Base-by-base conservation (phyloP, 2,113 vertebrate genomes). In the Zosterops pallidus region DNA sequence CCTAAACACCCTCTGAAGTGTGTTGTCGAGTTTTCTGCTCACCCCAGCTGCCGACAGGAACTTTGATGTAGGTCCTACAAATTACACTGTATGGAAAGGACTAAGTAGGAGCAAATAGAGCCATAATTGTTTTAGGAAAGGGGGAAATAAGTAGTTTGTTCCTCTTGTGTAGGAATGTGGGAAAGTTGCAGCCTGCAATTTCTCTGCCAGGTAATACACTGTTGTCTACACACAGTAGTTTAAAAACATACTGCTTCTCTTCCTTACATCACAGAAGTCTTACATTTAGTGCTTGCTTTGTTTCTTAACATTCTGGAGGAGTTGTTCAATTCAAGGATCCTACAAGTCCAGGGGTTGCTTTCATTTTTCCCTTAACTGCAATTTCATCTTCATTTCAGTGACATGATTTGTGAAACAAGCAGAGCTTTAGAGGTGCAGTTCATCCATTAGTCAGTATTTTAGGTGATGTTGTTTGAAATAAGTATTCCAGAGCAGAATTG, bases 1-100 rank as follows among this genome's bases (percentile, higher is more conserved):
- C 77, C 37, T 5, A 2, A 44, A 8, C 44, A 2, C 37, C 10
- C 5, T 49, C 62, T 2, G 53, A 72, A 72, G 25, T 9, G 1
- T 20, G 19, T 14, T 4, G 1, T 6, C 0, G 1, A 5, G 2
- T 46, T 33, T 37, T 39, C 12, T 63, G 52, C 75, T 35, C 35
- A 13, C 8, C 23, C 20, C 28, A 5, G 46, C 57, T 42, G 21
- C 49, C 21, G 25, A 3, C 33, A 9, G 17, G 9, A n/a, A 1
- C 53, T 42, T n/a, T 5, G 25, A 5, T 35, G 46, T 6, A 21
- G 56, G 14, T 18, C 24, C 31, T 56, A 2, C 28, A 9, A 18
- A 11, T 63, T 31, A 5, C 1, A 1, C 11, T 17, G 79, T 6
- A 6, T 46, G 39, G 35, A 78, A 53, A 39, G 52, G 42, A 5